Base-by-base conservation (phyloP, 2,797 vertebrate genomes). In the Galago senegalensis region DNA sequence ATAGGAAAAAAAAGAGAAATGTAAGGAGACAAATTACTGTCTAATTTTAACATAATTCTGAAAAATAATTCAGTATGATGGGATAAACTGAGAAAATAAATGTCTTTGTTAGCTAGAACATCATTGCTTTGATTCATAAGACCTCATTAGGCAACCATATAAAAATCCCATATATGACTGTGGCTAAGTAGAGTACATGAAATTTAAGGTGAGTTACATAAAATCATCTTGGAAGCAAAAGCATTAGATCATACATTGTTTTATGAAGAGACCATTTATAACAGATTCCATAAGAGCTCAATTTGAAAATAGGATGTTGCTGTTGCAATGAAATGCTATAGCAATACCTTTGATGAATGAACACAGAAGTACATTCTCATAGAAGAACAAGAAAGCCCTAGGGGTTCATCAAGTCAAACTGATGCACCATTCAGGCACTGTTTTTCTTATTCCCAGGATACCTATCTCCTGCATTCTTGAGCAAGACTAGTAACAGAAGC, bases 341-440 rank as follows among this genome's bases (percentile, higher is more conserved):
- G 43, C 7, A 43, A 49, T 5, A 14, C 27, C 77, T 96, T 92
- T 94, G 82, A 92, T 87, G 87, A 94, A 79, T 20, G 53, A 92
- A 80, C 60, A 97, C 84, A 92, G 96, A 94, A 92, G 90, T 72
- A 87, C 76, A 84, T 94, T 96, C 94, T 97, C 79, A 72, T n/a
- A 23, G 23, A 43, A 87, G 93, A 94, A 95, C 31, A 87, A 85
- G 85, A 94, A 95, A 96, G 84, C 94, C 81, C 76, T 25, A 73
- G 84, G 93, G 84, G 61, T 84, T 73, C 87, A 79, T 93, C 67
- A 46, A 73, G 34, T 82, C 61, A 75, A 63, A 90, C 31, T 40
- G 76, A 87, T 67, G 61, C 9, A 13, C 86, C 69, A 88, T 94
- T 84, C 91, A 95, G 72, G 34, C 76, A 7, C 49, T 93, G 91